Conservation (phyloP, 2,113 vertebrate species). For the Theropithecus gelada region DNA sequence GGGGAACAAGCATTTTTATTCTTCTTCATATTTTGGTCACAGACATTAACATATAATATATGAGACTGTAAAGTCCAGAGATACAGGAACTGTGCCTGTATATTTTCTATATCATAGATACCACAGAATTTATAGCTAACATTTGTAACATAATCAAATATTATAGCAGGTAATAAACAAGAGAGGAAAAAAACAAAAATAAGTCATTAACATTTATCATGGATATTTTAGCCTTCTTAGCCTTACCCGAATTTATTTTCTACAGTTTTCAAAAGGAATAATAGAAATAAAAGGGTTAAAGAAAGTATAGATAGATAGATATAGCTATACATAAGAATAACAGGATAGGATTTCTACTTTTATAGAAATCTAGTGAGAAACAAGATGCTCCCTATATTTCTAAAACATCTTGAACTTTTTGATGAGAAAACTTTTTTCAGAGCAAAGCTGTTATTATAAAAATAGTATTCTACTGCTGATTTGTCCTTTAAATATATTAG, state of each 20-base stretch:
- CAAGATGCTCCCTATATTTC: constrained; percentile 28
- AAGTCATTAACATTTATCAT: background rate
- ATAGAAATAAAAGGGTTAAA: constrained; percentile 8
- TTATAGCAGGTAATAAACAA: background rate
- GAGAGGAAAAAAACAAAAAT: background rate
- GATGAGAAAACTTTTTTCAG: background rate
- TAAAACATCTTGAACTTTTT: constrained; percentile 4
- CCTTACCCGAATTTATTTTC: background rate
- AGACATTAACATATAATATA: background rate
- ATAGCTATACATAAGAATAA: background rate
- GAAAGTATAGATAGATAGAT: background rate
- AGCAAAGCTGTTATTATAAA: constrained; percentile 22
- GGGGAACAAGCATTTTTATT: background rate
- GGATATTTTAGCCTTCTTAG: background rate
- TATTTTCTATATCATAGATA: background rate
- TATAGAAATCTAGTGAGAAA: constrained; percentile 25
- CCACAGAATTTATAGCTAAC: background rate
- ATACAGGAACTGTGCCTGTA: background rate
- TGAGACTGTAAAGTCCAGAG: background rate
- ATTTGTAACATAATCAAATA: background rate
- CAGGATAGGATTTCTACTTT: background rate
- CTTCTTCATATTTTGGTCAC: background rate
- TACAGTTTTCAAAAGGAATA: background rate
- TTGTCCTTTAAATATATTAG: background rate
- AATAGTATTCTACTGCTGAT: background rate